Base-by-base conservation (phyloP, 2,113 vertebrate species). In the Phoenicopterus ruber region DNA sequence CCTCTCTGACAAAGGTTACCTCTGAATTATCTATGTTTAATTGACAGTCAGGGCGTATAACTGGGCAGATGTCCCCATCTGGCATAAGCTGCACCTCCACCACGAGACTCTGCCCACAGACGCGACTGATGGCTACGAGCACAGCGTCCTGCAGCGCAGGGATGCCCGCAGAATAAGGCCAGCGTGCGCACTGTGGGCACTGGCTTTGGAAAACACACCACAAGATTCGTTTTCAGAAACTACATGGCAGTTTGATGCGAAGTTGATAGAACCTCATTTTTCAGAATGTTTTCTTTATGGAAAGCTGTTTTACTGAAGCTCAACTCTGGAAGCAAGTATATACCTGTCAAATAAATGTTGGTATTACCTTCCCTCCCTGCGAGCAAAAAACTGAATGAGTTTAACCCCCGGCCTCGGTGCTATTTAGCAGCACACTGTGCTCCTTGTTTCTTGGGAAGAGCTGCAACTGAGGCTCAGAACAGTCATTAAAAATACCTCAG, bases 401-500 rank as follows among this genome's bases (percentile, higher is more conserved):
- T 91, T 95, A 97, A 97, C 88, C 90, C 90, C 67, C 4, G 1
- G 82, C 82, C 96, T 74, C 1, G 0, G 84, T 0, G 11, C 92
- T 97, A 63, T 91, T 86, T 63, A 95, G 80, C 71, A 76, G 82
- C 94, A 98, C 97, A 98, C 96, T 97, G 94, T 1, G 40, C 82
- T 91, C 97, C 96, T 98, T 98, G 98, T 98, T 98, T 95, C 97
- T 96, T 66, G 49, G 63, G 92, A 82, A 18, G 77, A 97, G 76
- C 85, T 93, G 82, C 97, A 96, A 89, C 95, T 47, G 76, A 77
- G 80, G 31, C 91, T 95, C 95, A 86, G 95, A 97, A 96, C 81
- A 50, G 94, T 97, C 96, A 95, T 96, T 98, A 98, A 97, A 97
- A 97, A 96, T 96, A 90, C 93, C 97, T 95, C 95, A 87, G 98